phyloP scores from a whole-genome alignment of 2,888 invertebrate species.

The Hydropsyche betteni region DNA sequence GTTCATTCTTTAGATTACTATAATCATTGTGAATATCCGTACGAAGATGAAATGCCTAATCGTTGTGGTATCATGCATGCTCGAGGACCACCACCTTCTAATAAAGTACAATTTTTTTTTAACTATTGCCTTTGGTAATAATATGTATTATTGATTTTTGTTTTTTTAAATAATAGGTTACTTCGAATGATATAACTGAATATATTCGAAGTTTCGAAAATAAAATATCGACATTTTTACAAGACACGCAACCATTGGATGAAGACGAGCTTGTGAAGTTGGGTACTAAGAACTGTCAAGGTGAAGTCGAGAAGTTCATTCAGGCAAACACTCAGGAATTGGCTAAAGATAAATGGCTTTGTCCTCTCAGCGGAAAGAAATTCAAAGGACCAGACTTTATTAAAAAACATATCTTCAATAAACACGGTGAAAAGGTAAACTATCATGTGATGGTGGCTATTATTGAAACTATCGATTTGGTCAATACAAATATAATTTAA shows the following conservation, averaged over 20 bases:
- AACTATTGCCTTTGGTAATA: neutral
- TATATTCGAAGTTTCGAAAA: slow-evolving; percentile 83
- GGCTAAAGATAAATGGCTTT: slow-evolving; percentile 98
- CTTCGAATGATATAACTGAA: slow-evolving; percentile 78
- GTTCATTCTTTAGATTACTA: slow-evolving; percentile 99
- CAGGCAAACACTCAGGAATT: slow-evolving; percentile 96
- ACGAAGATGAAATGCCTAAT: slow-evolving; percentile 99
- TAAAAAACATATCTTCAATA: slow-evolving; percentile 97
- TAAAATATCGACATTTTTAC: slow-evolving; percentile 91
- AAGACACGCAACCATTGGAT: slow-evolving; percentile 76
- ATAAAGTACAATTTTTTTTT: slow-evolving; percentile 68
- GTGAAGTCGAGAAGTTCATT: slow-evolving; percentile 93
- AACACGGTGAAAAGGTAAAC: slow-evolving; percentile 88
- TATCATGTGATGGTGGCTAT: neutral
- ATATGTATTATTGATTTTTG: slow-evolving; percentile 11
- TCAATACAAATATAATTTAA: neutral
- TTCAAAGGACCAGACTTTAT: slow-evolving; percentile 99
- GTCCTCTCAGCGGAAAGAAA: slow-evolving; percentile 98
- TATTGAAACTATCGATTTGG: neutral
- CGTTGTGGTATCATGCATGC: slow-evolving; percentile 98
- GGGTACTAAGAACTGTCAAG: slow-evolving; percentile 79
- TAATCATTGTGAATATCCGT: slow-evolving; percentile 98
- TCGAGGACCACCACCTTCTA: slow-evolving; percentile 85
- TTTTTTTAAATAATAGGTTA: slow-evolving; percentile 61
- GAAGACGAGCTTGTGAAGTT: slow-evolving; percentile 83